Conservation (phyloP, 2,888 invertebrate genomes). For the Coecobrya sp. region DNA sequence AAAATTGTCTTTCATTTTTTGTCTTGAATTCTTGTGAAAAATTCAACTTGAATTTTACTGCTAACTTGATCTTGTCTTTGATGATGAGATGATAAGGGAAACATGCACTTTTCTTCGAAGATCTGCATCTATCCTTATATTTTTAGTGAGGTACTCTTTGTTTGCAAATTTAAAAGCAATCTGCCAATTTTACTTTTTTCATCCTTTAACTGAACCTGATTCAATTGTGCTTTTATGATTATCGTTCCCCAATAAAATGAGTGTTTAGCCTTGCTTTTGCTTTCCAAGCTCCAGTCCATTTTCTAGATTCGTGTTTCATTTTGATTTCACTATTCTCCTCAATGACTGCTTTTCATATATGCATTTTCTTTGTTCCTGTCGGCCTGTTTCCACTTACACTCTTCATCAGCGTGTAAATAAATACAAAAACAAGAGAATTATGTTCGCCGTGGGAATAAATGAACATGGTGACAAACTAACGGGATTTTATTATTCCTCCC, state of each 20-base stretch:
- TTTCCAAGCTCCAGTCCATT: background rate
- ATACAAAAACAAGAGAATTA: no score
- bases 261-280: background rate
- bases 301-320: background rate
- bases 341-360: background rate
- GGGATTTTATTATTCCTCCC: background rate
- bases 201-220: background rate
- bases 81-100: background rate
- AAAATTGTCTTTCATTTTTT: slow-evolving; percentile 7
- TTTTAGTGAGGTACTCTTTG: background rate
- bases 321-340: background rate
- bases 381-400: no score
- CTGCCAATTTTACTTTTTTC: background rate
- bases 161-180: background rate
- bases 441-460: background rate
- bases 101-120: background rate
- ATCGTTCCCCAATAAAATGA: background rate
- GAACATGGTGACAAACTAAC: background rate
- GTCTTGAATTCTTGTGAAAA: background rate
- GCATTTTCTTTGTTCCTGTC: no score
- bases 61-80: slow-evolving; percentile 38
- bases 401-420: no score
- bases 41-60: slow-evolving; percentile 7
- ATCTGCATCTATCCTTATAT: background rate
- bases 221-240: background rate